Evolutionary conservation across 2,797 vertebrate genomes (phyloP), one percentile per base, ranked within the genome.

Genomic region (Rhinatrema bivittatum): DNA sequence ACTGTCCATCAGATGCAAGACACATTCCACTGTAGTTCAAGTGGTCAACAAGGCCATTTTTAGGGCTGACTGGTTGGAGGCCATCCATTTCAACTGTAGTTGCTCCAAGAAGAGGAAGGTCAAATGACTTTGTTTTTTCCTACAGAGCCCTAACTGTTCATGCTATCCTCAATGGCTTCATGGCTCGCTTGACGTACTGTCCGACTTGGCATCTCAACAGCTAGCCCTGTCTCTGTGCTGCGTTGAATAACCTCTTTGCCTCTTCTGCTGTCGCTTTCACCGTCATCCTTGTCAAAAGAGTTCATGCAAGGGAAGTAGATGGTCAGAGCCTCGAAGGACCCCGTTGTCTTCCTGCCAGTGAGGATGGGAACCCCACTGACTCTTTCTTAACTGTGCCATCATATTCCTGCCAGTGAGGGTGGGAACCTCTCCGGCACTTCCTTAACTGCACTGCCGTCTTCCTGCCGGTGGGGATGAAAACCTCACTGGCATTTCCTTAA

Each of bases 301-400:
- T 97, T 97, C 93, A 98, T 95, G 61, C 94, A 98, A 50, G 94
- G 93, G 78, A 98, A 97, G 75, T 97, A 98, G 68, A 98, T 94
- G 74, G 93, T 94, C 36, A 98, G 87, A 36, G 94, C 94, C 84
- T 97, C 94, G 48, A 98, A 98, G 53, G 93, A 96, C 3, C 94
- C 93, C 3, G 94, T n/a, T n/a, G n/a, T n/a, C n/a, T n/a, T n/a
- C n/a, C n/a, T n/a, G n/a, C n/a, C n/a, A n/a, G n/a, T n/a, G n/a
- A n/a, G n/a, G n/a, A n/a, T n/a, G n/a, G n/a, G n/a, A n/a, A n/a
- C n/a, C n/a, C n/a, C n/a, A n/a, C n/a, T n/a, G n/a, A n/a, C n/a
- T n/a, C n/a, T n/a, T n/a, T n/a, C n/a, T n/a, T n/a, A n/a, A n/a
- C n/a, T n/a, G n/a, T n/a, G n/a, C n/a, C n/a, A n/a, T n/a, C n/a